Base-by-base conservation (phyloP, 2,888 invertebrate species). In the Bellardia pandia region DNA sequence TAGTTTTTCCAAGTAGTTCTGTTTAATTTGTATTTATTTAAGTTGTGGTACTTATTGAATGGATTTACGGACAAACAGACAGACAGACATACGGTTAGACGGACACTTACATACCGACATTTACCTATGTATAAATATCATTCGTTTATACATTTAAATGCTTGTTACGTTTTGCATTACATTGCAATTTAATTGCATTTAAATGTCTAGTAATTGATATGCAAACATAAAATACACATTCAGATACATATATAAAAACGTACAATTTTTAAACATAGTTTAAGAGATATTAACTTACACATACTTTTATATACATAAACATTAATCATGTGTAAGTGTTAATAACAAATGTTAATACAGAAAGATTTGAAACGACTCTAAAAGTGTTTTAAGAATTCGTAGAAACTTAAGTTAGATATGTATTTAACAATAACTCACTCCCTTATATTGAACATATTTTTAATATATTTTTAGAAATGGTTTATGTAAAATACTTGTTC, bases 141-240 rank as follows among this genome's bases (percentile, higher is more conserved):
- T 56, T 74, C 48, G 62, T 62, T 71, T 48, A 79, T 76, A 66
- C 53, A 86, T 83, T 82, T 87, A 85, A 87, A 85, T 78, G 81
- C 74, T 82, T 87, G 87, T 87, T 85, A 87, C 85, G 87, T 85
- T 87, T 87, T 87, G 87, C 85, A 87, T 87, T 87, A 87, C 85
- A 87, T 78, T 81, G 85, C 77, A 87, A 82, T 87, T 87, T 87
- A 82, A 87, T 87, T 87, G 87, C 87, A 82, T 85, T 85, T 85
- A 87, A 85, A 87, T 85, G 87, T 87, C 85, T 81, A 69, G 87
- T 87, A 87, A 87, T 87, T 87, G 87, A 87, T 87, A 87, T 87
- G 85, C 81, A 51, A 87, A 87, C 85, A 85, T 82, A 85, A 80
- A 74, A 76, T 64, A 45, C 60, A 64, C 75, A 72, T 40, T 53